phyloP scores from a whole-genome alignment of 2,797 vertebrate genomes.

The Thaleichthys pacificus region DNA sequence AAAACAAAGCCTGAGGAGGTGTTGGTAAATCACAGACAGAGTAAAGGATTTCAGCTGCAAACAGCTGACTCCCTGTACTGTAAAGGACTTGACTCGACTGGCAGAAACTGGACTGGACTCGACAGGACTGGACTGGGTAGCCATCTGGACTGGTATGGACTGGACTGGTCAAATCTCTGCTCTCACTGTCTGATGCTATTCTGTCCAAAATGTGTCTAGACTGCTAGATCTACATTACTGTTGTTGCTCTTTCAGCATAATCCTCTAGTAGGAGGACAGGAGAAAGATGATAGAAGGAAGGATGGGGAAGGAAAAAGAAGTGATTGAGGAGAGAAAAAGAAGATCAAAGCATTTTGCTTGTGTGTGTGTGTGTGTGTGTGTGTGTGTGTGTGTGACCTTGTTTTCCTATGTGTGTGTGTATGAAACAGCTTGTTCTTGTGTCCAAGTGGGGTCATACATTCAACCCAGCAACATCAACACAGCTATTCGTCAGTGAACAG shows the following conservation, averaged over 20 bases:
- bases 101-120: no score
- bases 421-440: conserved; percentile 37
- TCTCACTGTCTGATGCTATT: background rate
- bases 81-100: background rate
- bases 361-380: background rate
- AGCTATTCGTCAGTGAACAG: conserved; percentile 65
- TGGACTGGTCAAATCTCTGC: background rate
- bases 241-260: background rate
- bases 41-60: background rate
- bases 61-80: background rate
- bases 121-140: no score
- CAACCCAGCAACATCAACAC: conserved; percentile 62
- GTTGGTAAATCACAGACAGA: no score
- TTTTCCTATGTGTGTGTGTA: conserved; percentile 23
- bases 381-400: background rate
- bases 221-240: background rate
- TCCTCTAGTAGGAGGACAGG: background rate
- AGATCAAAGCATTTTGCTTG: background rate
- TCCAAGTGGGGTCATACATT: conserved; percentile 45
- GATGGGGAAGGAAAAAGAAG: background rate
- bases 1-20: background rate
- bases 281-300: background rate
- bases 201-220: background rate
- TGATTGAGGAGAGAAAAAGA: background rate
- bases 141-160: background rate